A percentile compares a stretch with the other conserved stretches of the same genome.
These are phyloP conservation scores for Artibeus jamaicensis DNA, from an alignment of 2,797 vertebrate species.

Conservation along the genomic window DNA sequence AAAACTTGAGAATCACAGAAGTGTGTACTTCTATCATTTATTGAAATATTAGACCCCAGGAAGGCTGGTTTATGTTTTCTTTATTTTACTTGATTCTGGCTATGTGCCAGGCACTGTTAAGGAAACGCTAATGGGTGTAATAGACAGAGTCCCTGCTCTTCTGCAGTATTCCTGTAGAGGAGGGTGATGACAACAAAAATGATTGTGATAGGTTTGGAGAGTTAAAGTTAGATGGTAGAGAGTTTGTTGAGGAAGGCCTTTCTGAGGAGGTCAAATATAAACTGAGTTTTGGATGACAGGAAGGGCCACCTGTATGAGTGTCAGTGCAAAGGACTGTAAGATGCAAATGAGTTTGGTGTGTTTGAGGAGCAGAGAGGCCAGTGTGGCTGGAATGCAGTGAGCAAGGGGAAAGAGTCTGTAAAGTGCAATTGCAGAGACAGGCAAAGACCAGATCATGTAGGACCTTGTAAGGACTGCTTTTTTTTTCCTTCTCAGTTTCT, in stretches of 20 bases:
- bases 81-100: not conserved
- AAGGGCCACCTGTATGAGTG: not conserved
- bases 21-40: not conserved
- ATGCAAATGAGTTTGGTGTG: not conserved
- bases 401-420: not conserved
- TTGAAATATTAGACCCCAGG: not conserved
- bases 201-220: not conserved
- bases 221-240: not conserved
- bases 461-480: not conserved
- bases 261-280: not conserved
- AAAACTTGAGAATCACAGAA: not conserved
- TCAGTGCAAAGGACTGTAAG: not conserved
- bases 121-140: not conserved
- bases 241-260: not conserved
- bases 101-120: not conserved
- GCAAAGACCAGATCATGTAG: not conserved
- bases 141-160: not conserved
- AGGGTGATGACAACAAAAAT: not conserved
- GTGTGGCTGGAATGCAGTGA: not conserved
- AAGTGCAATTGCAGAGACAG: not conserved
- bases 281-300: not conserved
- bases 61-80: not conserved
- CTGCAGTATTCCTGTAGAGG: not conserved
- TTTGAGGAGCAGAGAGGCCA: not conserved
- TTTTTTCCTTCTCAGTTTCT: not conserved